These are phyloP conservation scores for Nephila pilipes DNA, from an alignment of 1,140 invertebrate genomes.

Conservation along the genomic window DNA sequence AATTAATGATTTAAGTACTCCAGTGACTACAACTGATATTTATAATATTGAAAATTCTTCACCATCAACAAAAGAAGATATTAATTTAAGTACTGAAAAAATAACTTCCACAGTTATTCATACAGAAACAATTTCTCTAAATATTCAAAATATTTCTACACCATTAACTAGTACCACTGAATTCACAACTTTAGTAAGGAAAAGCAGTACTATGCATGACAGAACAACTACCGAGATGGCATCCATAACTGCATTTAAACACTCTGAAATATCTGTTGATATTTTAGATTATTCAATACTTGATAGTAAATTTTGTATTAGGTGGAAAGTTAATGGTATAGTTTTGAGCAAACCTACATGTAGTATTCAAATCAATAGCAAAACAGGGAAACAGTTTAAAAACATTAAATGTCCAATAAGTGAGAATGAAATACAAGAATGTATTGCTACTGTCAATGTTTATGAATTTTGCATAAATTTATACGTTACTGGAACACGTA, in stretches of 20 bases:
- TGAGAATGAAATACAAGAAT: background rate
- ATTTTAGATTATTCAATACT: constrained; percentile 20
- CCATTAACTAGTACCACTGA: background rate
- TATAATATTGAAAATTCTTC: too few relatives aligned
- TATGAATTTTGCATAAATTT: constrained; percentile 45
- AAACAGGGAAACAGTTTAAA: background rate
- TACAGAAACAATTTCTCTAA: too few relatives aligned
- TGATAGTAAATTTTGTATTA: constrained; percentile 27
- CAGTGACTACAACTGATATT: background rate
- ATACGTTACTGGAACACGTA: background rate
- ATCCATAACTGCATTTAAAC: background rate
- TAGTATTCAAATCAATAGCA: background rate
- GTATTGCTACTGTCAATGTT: background rate
- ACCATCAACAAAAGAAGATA: too few relatives aligned
- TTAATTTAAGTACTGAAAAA: too few relatives aligned
- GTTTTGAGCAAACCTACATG: constrained; percentile 2
- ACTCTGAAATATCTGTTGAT: background rate
- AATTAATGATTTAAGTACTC: background rate
- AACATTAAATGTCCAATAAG: constrained; percentile 9
- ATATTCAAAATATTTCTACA: too few relatives aligned
- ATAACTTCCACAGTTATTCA: too few relatives aligned
- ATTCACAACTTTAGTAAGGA: background rate
- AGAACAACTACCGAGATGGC: too few relatives aligned
- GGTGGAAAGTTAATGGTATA: background rate
- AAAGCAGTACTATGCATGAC: background rate